phyloP scores from a whole-genome alignment of 2,797 vertebrate species.

The Chanos chanos region DNA sequence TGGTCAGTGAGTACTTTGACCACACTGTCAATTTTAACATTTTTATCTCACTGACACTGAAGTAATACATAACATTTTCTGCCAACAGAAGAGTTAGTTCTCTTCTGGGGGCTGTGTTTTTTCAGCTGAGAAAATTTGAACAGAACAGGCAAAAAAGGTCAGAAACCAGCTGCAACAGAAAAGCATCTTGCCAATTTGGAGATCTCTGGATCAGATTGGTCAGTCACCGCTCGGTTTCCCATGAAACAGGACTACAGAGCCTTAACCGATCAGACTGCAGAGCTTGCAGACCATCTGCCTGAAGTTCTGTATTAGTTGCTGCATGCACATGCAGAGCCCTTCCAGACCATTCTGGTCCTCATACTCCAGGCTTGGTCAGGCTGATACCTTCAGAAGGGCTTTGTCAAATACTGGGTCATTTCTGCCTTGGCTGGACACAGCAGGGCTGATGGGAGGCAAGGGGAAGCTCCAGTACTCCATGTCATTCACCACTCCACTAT shows the following conservation, averaged over 20 bases:
- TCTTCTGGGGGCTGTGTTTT: no score
- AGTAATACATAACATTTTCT: no score
- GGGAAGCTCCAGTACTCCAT: conserved; percentile 75
- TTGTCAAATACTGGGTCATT: neutral
- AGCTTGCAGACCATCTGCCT: conserved; percentile 2
- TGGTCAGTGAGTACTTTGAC: no score
- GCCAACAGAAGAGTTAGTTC: no score
- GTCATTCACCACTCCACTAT: conserved; percentile 59
- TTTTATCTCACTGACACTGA: no score
- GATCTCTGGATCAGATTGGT: neutral
- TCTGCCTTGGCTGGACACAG: conserved; percentile 40
- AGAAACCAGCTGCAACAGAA: conserved; percentile 33
- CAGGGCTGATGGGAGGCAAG: conserved; percentile 61
- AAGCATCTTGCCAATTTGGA: no score
- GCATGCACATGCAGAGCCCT: conserved; percentile 16
- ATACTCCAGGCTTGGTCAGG: neutral
- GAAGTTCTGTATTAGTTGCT: conserved; percentile 5
- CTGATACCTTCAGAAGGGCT: conserved; percentile 39
- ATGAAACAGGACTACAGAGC: neutral
- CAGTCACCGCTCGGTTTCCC: conserved; percentile 25
- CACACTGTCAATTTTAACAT: no score
- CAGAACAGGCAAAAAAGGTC: conserved; percentile 42
- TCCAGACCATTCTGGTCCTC: conserved; percentile 40
- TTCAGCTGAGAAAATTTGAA: neutral
- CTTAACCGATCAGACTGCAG: conserved; percentile 3